Conservation (phyloP, 1,140 invertebrate genomes). For the Drosophila murphyi region DNA sequence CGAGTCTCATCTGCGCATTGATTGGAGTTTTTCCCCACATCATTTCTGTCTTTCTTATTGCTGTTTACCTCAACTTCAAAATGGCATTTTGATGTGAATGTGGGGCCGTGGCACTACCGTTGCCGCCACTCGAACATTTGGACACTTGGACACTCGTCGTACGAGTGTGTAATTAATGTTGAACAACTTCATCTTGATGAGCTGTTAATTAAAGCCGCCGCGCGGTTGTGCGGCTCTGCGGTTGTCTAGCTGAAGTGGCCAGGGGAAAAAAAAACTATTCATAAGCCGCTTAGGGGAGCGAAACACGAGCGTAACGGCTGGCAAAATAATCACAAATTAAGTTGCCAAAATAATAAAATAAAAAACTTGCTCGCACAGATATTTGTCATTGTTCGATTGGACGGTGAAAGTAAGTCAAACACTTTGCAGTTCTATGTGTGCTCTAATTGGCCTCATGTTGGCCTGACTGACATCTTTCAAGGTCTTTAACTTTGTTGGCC, state of each 20-base stretch:
- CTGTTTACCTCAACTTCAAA: conserved; percentile 48
- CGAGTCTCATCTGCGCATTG: conserved; percentile 43
- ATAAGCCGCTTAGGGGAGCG: conserved; percentile 68
- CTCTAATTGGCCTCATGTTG: conserved; percentile 65
- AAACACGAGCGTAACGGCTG: conserved; percentile 53
- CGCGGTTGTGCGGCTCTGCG: conserved; percentile 25
- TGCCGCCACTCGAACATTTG: neutral
- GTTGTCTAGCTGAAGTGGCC: conserved; percentile 15
- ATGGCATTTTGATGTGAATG: conserved; percentile 56
- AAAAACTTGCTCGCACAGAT: conserved; percentile 41
- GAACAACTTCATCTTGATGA: conserved; percentile 75
- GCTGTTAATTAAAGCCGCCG: conserved; percentile 74
- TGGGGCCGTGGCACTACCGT: conserved; percentile 37
- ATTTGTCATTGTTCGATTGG: conserved; percentile 62
- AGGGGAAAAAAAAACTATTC: conserved; percentile 2
- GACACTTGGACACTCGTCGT: conserved; percentile 25
- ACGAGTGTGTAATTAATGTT: conserved; percentile 67
- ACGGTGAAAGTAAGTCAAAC: conserved; percentile 68
- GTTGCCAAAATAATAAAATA: conserved; percentile 48
- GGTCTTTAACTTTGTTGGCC: conserved; percentile 60
- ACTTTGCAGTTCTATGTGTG: conserved; percentile 47
- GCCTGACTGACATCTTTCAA: conserved; percentile 63
- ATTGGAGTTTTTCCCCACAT: conserved; percentile 27
- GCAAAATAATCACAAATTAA: conserved; percentile 50
- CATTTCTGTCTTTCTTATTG: neutral